Evolutionary conservation across 2,888 invertebrate genomes (phyloP), one percentile per base, ranked within the genome.

Genomic region (Ypsolopha sequella): DNA sequence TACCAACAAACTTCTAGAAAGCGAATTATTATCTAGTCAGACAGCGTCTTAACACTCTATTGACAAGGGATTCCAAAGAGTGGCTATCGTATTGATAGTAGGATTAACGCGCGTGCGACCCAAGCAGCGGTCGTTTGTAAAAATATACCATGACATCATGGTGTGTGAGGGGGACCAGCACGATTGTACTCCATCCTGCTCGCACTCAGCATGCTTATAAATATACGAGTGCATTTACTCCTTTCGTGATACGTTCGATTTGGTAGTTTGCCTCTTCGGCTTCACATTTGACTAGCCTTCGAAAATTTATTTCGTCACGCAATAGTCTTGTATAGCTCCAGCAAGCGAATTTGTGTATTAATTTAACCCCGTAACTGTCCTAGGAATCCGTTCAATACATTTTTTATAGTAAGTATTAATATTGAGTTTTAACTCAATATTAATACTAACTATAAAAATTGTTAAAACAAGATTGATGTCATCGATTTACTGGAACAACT

Each of bases 141-240:
- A 84, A 84, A 84, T 86, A 86, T 66, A 76, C 78, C 81, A 85
- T 86, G 85, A 86, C 80, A 81, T 86, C 85, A 85, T 82, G 80
- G 79, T 76, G 81, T 70, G 74, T 66, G 77, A 82, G 59, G 53
- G 78, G 75, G 76, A 77, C 59, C 52, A 53, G 53, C 56, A 56
- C 56, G 33, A 33, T 33, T n/a, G 9, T 33, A 43, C 61, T 62
- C 63, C 61, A 57, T 75, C 72, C 60, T 68, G 60, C 66, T 64
- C 66, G 54, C 60, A 57, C 66, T 57, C 58, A 58, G 59, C 65
- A 64, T 65, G 68, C 69, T 60, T 75, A 72, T 74, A 78, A 75
- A 70, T 67, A 80, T 68, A 65, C 63, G 63, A 77, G 67, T 78
- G 75, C 73, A 80, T 79, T 82, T 80, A 80, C 77, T 79, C 63